phyloP scores from a whole-genome alignment of 1,140 invertebrate genomes.

The Drosophila nikananu region DNA sequence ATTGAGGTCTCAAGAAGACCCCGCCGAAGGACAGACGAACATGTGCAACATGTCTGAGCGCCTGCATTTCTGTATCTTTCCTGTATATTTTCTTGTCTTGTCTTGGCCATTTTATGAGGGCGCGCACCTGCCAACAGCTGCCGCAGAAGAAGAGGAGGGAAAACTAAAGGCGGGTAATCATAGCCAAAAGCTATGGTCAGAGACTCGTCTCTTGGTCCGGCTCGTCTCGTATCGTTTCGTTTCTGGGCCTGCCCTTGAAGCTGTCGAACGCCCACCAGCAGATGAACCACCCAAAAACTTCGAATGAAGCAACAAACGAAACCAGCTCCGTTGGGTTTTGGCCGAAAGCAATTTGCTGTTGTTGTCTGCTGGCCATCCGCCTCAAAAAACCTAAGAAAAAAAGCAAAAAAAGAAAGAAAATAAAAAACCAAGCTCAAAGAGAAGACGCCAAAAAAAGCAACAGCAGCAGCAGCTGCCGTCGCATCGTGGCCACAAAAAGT shows the following conservation, averaged over 20 bases:
- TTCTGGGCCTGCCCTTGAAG: slow-evolving; percentile 72
- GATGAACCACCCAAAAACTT: slow-evolving; percentile 45
- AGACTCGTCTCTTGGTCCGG: slow-evolving; percentile 21
- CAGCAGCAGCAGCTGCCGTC: slow-evolving; percentile 57
- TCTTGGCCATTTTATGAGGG: slow-evolving; percentile 70
- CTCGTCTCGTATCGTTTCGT: slow-evolving; percentile 1
- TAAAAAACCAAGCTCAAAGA: slow-evolving; percentile 56
- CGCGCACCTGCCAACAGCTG: slow-evolving; percentile 82
- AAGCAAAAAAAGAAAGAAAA: slow-evolving; percentile 20
- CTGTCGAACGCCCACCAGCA: slow-evolving; percentile 69
- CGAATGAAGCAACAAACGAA: slow-evolving; percentile 49
- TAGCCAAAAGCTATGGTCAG: slow-evolving; percentile 74
- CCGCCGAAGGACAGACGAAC: slow-evolving; percentile 34
- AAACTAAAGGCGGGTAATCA: slow-evolving; percentile 53
- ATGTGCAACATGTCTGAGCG: slow-evolving; percentile 42
- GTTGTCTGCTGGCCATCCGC: slow-evolving; percentile 57
- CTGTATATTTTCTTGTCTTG: slow-evolving; percentile 17
- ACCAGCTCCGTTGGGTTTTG: slow-evolving; percentile 64
- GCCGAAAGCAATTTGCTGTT: slow-evolving; percentile 68
- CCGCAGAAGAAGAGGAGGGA: slow-evolving; percentile 28
- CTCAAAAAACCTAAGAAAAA: slow-evolving; percentile 43
- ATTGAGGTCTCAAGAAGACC: slow-evolving; percentile 38
- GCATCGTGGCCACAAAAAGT: slow-evolving; percentile 74
- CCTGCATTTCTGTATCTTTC: slow-evolving; percentile 67
- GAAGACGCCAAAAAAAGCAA: slow-evolving; percentile 67